Base-by-base conservation (phyloP, 2,113 vertebrate genomes). In the Neotragus pygmaeus region DNA sequence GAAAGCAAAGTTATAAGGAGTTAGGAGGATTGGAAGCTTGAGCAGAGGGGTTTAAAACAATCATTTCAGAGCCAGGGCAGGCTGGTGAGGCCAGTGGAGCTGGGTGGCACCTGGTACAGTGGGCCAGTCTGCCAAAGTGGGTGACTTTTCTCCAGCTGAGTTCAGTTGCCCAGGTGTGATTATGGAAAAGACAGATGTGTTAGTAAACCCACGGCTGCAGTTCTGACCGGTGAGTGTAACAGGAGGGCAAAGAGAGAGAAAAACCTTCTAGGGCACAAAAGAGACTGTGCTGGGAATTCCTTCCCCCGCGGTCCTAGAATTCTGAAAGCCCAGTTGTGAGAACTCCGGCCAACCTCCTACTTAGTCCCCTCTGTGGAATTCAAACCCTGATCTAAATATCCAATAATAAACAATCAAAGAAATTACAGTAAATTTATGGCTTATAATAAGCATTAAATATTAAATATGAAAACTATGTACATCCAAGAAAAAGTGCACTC, bases 401-500 rank as follows among this genome's bases (percentile, higher is more conserved):
- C 33, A 92, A 73, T 64, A 91, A 96, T 82, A 62, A 91, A 27
- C 1, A 25, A 14, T 75, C 36, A 78, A 90, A 91, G 33, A 95
- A 87, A 77, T 78, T 43, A 87, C 1, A 4, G 70, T 47, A 91
- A 86, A 91, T 80, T 88, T 84, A 62, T 64, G 7, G 70, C 51
- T 39, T 39, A 73, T 33, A 57, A 15, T 51, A 43, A 28, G 28
- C 81, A 39, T 62, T 62, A 83, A 91, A 77, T 77, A 92, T 88
- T 25, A 84, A 87, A 92, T 30, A 27, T 16, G 12, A 62, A 88
- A 89, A 55, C 43, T 78, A 93, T 12, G 21, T 70, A 64, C 13
- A 81, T 66, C 88, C 23, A 87, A 73, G 60, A 90, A 82, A 95
- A 87, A 84, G 33, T 62, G 39, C 49, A 91, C 47, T 89, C 11